These are phyloP conservation scores for Spinus pinus DNA, from an alignment of 2,797 vertebrate genomes.

Conservation along the genomic window DNA sequence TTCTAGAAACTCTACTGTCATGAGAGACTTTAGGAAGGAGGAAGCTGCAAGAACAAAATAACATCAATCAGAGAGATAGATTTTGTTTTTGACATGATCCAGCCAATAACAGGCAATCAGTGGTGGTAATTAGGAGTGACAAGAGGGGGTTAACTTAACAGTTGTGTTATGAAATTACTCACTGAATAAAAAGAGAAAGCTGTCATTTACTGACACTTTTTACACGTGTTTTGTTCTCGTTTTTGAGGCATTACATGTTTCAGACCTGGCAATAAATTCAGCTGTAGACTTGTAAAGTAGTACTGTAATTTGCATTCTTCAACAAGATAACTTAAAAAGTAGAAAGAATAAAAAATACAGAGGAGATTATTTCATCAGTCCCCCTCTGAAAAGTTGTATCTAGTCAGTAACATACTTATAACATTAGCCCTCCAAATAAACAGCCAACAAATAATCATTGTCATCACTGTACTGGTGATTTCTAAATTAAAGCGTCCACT, in stretches of 20 bases:
- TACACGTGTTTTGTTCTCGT: background rate
- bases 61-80: background rate
- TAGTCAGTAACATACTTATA: background rate
- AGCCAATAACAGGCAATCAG: background rate
- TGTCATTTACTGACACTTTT: background rate
- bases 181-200: background rate
- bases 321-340: background rate
- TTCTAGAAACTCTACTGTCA: background rate
- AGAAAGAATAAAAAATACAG: background rate
- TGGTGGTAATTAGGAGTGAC: background rate
- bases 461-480: background rate
- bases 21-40: background rate
- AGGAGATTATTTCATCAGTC: background rate
- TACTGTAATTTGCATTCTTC: background rate
- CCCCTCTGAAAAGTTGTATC: background rate
- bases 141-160: background rate
- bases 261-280: background rate
- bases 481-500: background rate
- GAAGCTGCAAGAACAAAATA: background rate
- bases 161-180: background rate
- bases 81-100: background rate
- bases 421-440: background rate
- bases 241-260: background rate
- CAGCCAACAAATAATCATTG: conserved; percentile 39
- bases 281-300: background rate